These are phyloP conservation scores for Herpailurus yagouaroundi DNA, from an alignment of 2,113 vertebrate genomes.

Conservation along the genomic window DNA sequence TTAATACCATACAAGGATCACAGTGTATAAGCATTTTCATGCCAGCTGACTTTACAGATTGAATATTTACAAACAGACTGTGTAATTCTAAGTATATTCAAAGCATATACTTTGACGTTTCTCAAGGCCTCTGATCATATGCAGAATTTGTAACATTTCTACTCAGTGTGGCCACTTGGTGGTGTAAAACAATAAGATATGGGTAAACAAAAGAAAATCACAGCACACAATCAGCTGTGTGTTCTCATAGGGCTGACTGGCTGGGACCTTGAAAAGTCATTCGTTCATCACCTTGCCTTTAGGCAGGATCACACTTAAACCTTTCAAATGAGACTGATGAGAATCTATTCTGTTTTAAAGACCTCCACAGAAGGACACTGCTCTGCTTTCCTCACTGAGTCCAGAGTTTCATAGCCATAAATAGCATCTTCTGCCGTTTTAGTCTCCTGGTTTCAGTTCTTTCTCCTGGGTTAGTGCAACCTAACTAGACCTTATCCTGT, in stretches of 20 bases:
- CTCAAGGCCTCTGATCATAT: constrained; percentile 16
- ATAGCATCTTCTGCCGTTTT: constrained; percentile 41
- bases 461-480: not conserved
- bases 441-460: not conserved
- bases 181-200: constrained; percentile 89
- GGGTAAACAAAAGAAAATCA: constrained; percentile 66
- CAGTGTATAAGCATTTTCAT: not conserved
- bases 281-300: constrained; percentile 67
- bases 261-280: constrained; percentile 76
- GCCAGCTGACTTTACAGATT: constrained; percentile 32
- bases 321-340: constrained; percentile 78
- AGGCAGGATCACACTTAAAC: constrained; percentile 78
- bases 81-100: not conserved
- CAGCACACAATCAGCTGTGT: not conserved
- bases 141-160: constrained; percentile 75
- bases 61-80: not conserved
- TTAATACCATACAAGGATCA: not conserved
- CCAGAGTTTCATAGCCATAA: constrained; percentile 38
- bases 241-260: not conserved
- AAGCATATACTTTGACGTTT: not conserved
- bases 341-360: constrained; percentile 73
- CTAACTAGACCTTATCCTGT: not conserved
- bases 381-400: constrained; percentile 38
- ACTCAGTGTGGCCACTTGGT: constrained; percentile 86
- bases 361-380: constrained; percentile 60